phyloP scores from a whole-genome alignment of 2,888 invertebrate genomes.

The Eristalis intricaria region DNA sequence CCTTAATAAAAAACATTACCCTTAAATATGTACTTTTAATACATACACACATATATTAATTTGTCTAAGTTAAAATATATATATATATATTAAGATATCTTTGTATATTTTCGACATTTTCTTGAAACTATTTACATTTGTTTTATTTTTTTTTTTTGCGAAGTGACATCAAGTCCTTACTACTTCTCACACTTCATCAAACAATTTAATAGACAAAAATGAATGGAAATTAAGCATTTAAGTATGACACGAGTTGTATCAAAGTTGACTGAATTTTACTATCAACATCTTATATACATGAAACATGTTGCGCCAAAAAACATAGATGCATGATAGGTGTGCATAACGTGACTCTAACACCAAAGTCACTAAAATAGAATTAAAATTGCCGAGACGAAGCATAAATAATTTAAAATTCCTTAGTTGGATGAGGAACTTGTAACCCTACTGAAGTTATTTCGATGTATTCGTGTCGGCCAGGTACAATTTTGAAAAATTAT shows the following conservation, averaged over 20 bases:
- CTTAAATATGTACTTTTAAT: slow-evolving; percentile 36
- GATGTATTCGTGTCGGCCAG: slow-evolving; percentile 11
- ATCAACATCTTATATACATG: not conserved
- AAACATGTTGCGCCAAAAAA: not conserved
- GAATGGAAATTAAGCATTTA: not conserved
- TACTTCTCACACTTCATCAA: not conserved
- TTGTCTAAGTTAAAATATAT: slow-evolving; percentile 45
- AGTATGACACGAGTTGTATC: not conserved
- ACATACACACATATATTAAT: slow-evolving; percentile 38
- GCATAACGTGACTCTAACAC: not conserved
- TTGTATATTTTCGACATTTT: not conserved
- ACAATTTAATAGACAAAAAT: not conserved
- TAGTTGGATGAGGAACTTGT: not conserved
- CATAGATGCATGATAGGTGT: not conserved
- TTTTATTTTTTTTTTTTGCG: slow-evolving; percentile 26
- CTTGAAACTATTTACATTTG: slow-evolving; percentile 48
- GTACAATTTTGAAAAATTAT: not conserved
- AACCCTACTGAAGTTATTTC: slow-evolving; percentile 3
- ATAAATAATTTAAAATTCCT: not conserved
- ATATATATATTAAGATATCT: slow-evolving; percentile 29
- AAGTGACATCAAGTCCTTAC: slow-evolving; percentile 16
- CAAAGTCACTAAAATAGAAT: not conserved
- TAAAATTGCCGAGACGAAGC: not conserved
- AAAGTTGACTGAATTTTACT: not conserved
- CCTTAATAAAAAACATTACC: slow-evolving; percentile 46